phyloP scores from a whole-genome alignment of 2,113 vertebrate species.

The Mustelus asterias region DNA sequence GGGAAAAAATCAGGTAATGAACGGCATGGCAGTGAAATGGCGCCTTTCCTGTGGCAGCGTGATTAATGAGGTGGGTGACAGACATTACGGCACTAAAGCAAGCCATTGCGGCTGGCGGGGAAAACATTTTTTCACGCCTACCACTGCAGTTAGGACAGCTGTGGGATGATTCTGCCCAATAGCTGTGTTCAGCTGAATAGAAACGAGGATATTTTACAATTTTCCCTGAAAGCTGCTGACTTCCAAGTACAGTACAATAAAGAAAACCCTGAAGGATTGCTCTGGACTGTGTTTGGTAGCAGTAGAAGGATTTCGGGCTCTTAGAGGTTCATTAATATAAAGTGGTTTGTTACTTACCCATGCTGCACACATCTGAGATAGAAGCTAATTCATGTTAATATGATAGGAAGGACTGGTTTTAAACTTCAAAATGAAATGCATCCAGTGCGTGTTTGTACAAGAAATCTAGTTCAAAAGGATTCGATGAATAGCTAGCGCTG shows the following conservation, averaged over 20 bases:
- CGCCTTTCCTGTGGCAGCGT: no score
- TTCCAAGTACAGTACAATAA: neutral
- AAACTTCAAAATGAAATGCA: slow-evolving; percentile 26
- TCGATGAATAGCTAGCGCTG: neutral
- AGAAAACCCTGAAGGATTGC: neutral
- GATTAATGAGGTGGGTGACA: no score
- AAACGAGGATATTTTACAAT: neutral
- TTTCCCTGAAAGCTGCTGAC: neutral
- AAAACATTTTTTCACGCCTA: no score
- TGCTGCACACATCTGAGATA: neutral
- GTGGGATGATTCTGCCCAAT: neutral
- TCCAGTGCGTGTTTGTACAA: neutral
- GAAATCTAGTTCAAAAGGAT: slow-evolving; percentile 27
- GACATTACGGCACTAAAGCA: no score
- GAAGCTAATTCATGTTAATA: neutral
- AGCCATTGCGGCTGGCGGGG: no score
- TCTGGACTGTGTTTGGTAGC: neutral
- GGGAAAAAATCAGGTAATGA: no score
- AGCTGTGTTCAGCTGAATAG: neutral
- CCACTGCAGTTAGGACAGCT: no score
- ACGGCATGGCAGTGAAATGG: no score
- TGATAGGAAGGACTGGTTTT: neutral
- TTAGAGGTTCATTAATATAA: neutral
- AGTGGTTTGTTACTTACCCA: neutral
- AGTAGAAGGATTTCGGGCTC: neutral